Evolutionary conservation across 2,113 vertebrate species (phyloP).

Genomic region (Orthonyx spaldingii): DNA sequence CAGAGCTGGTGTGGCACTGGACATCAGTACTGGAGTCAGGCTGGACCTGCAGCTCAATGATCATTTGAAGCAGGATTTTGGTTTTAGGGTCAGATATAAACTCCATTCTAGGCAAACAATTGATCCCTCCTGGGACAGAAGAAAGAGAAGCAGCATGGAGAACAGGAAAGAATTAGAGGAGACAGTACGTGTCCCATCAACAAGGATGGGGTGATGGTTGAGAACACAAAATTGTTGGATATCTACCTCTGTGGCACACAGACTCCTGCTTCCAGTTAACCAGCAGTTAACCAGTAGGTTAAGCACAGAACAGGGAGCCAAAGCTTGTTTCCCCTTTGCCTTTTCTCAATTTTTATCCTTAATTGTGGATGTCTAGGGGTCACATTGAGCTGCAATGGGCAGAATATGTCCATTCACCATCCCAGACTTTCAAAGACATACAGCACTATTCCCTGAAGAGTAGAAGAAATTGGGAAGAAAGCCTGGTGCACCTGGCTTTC

Average conservation of each 20-base stretch:
- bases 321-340: background rate
- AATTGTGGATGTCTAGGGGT: background rate
- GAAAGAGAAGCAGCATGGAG: background rate
- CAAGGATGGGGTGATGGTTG: background rate
- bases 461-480: background rate
- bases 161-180: background rate
- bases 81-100: background rate
- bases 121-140: background rate
- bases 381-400: background rate
- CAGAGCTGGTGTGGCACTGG: background rate
- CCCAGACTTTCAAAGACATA: background rate
- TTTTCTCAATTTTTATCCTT: background rate
- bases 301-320: background rate
- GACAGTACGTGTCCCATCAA: background rate
- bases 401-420: background rate
- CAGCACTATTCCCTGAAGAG: background rate
- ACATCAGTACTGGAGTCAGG: background rate
- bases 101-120: background rate
- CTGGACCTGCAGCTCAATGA: background rate
- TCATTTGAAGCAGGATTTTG: background rate
- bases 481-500: background rate
- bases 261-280: background rate
- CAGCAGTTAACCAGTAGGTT: background rate
- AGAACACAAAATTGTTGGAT: background rate
- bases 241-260: background rate